Evolutionary conservation across 2,797 vertebrate genomes (phyloP).

Genomic region (Ciconia nigra): DNA sequence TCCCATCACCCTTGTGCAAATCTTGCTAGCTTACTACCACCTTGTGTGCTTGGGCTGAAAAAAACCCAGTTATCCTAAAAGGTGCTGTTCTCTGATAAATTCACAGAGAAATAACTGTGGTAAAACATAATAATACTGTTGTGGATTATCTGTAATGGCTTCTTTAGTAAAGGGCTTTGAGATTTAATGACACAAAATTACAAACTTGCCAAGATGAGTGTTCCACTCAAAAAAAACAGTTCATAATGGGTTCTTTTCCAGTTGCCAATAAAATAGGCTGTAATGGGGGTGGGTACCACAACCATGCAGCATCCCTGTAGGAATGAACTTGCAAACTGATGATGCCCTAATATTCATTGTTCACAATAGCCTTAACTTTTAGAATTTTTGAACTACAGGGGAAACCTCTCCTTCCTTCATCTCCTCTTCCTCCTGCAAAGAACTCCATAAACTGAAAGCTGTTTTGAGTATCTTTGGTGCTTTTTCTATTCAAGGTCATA

Average conservation of each 20-base stretch:
- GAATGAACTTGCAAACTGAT: neutral
- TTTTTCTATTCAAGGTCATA: neutral
- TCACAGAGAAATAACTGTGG: neutral
- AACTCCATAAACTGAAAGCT: neutral
- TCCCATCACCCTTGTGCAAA: neutral
- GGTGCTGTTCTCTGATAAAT: neutral
- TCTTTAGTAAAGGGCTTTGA: neutral
- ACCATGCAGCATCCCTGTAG: neutral
- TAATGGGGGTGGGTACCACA: neutral
- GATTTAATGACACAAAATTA: neutral
- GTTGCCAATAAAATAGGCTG: neutral
- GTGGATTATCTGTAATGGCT: neutral
- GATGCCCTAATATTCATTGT: neutral
- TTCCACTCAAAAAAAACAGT: neutral
- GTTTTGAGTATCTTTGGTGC: neutral
- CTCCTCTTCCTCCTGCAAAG: neutral
- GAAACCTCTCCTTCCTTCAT: neutral
- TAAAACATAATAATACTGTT: neutral
- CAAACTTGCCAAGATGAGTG: neutral
- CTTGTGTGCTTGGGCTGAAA: neutral
- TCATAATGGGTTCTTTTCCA: neutral
- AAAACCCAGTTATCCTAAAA: neutral
- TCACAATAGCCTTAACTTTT: neutral
- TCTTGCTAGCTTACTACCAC: neutral
- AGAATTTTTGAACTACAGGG: neutral